phyloP scores from a whole-genome alignment of 1,140 invertebrate genomes.

The Doryteuthis pealeii region DNA sequence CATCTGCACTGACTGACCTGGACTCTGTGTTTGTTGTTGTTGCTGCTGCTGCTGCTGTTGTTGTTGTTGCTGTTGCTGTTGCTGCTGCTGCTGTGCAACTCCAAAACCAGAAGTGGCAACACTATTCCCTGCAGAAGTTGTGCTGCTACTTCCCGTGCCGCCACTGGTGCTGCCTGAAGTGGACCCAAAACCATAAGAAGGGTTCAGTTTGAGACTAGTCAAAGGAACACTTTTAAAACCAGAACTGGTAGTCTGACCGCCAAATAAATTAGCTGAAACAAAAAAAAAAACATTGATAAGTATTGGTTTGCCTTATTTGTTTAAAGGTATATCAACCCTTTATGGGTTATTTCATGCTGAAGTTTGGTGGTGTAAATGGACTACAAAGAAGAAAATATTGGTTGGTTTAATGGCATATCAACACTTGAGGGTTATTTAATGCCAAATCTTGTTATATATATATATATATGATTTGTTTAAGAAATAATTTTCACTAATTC shows the following conservation, averaged over 20 bases:
- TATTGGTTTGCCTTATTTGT: no score
- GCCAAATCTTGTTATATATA: no score
- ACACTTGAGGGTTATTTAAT: no score
- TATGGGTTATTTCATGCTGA: no score
- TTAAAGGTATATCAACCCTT: no score
- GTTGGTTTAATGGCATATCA: no score
- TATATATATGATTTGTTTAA: no score
- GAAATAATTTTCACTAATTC: no score
- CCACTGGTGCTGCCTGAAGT: constrained; percentile 2
- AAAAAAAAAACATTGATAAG: neutral
- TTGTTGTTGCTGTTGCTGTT: neutral
- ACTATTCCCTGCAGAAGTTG: neutral
- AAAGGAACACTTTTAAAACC: neutral
- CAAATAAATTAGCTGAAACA: neutral
- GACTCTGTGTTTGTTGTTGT: no score
- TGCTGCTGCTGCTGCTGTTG: neutral
- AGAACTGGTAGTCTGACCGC: neutral
- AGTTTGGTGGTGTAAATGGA: no score
- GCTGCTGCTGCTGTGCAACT: constrained; percentile 10
- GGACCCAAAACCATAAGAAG: constrained; percentile 32
- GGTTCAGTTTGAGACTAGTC: neutral
- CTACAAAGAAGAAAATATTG: no score
- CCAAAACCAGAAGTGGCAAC: constrained; percentile 23
- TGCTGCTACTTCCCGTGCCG: neutral
- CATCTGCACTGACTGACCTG: no score